Conservation (phyloP, 2,113 vertebrate species). For the Pleuronectes platessa region DNA sequence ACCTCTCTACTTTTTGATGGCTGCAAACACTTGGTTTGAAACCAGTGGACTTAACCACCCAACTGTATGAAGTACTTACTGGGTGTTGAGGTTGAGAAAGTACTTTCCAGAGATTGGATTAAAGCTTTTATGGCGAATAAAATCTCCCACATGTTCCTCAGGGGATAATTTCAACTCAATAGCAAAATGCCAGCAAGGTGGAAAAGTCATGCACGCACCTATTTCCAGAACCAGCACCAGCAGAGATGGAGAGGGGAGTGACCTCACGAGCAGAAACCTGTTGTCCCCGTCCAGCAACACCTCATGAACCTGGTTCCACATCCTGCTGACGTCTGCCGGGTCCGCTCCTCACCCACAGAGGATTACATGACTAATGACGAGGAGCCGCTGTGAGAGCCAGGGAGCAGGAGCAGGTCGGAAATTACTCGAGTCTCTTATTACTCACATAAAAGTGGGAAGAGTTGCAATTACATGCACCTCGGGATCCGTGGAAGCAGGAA, state of each 20-base stretch:
- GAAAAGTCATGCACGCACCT: conserved; percentile 46
- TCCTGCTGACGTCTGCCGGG: conserved; percentile 54
- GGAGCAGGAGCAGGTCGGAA: conserved; percentile 37
- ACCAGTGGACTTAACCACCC: too few species aligned
- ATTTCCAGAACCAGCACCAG: conserved; percentile 32
- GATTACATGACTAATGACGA: conserved; percentile 33
- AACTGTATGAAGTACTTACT: too few species aligned
- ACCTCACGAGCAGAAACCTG: conserved; percentile 66
- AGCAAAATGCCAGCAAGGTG: conserved; percentile 48
- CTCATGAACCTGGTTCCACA: conserved; percentile 69
- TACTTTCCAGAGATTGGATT: too few species aligned
- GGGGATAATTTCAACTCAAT: conserved; percentile 26
- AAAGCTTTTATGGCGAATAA: neutral
- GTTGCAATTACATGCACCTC: conserved; percentile 48
- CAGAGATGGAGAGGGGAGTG: conserved; percentile 28
- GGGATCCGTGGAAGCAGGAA: conserved; percentile 26
- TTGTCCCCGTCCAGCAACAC: conserved; percentile 77
- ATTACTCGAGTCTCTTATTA: conserved; percentile 48
- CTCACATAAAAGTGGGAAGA: conserved; percentile 50
- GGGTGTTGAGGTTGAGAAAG: too few species aligned
- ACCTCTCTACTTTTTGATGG: too few species aligned
- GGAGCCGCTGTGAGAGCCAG: conserved; percentile 35
- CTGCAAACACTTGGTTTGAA: too few species aligned
- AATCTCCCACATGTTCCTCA: neutral
- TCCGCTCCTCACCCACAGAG: conserved; percentile 4